A percentile compares a stretch with the other conserved stretches of the same genome.
These are phyloP conservation scores for Lepidurus apus DNA, from an alignment of 1,140 invertebrate species.

Conservation along the genomic window DNA sequence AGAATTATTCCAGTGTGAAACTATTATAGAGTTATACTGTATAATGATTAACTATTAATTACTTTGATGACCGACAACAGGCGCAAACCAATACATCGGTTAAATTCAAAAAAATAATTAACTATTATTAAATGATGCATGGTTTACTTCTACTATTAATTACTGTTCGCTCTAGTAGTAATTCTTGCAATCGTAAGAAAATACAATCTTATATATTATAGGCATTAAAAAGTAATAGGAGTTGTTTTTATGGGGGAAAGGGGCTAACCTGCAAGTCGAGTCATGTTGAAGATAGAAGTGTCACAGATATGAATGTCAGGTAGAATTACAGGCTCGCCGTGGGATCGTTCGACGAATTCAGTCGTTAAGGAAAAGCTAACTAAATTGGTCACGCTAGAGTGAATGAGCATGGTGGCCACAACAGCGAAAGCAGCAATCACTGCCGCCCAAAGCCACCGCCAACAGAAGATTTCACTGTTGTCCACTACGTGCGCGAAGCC, in stretches of 20 bases:
- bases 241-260: too few species aligned
- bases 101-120: neutral
- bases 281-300: conserved; percentile 24
- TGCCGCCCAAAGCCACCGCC: neutral
- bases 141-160: neutral
- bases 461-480: neutral
- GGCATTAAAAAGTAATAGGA: too few species aligned
- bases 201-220: neutral
- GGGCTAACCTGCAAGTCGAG: neutral
- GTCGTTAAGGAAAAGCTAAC: neutral
- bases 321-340: neutral
- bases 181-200: neutral
- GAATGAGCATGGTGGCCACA: neutral
- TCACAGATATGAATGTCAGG: conserved; percentile 32
- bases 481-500: neutral
- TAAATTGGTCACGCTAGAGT: neutral
- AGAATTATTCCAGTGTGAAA: too few species aligned
- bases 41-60: neutral
- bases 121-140: neutral
- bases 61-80: too few species aligned
- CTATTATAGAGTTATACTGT: too few species aligned
- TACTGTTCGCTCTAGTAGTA: neutral
- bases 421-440: neutral
- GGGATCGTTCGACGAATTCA: neutral
- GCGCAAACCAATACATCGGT: neutral